Evolutionary conservation across 1,140 invertebrate genomes (phyloP), one percentile per base, ranked within the genome.

Genomic region (Listronotus bonariensis): DNA sequence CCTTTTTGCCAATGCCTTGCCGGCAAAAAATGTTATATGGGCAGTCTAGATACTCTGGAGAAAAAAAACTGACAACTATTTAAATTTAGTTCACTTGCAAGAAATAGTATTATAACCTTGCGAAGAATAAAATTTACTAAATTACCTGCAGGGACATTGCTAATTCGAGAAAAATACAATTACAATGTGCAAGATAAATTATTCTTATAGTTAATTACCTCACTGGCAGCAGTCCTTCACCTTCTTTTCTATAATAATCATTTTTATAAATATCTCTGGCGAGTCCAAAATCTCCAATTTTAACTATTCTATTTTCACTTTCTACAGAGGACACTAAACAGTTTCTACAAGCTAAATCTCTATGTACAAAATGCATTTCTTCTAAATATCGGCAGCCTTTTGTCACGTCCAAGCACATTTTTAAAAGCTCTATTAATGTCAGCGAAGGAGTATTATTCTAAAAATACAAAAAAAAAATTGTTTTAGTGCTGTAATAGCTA

Each of bases 241-340:
- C 89, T 79, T 95, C 92, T 78, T 95, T 97, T 58, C 95, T 84
- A 76, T 98, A 99, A 76, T 98, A 98, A 78, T 98, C 95, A 77
- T 95, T 96, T 77, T 94, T 93, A 78, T 98, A 97, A 68, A 98
- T 93, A 79, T 97, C 95, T 69, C 96, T 82, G 0, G 95, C 94
- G 1, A 98, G 80, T 0, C 96, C 96, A 80, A 98, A 98, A 75
- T 98, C 96, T 0, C 94, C 94, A 57, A 99, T 97, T 81, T 99
- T 99, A 0, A 98, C 95, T 4, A 95, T 87, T n/a, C 90, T 79
- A 8, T 84, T 82, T 42, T 82, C 79, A 0, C 86, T 85, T 68
- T 90, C 85, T 18, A 83, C 82, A 0, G 87, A 88, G 0, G 89
- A 91, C 0, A 98, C 94, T 11, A 98, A 79, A 75, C 96, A 98